Conservation (phyloP, 2,888 invertebrate genomes). For the Caenorhabditis sp. region DNA sequence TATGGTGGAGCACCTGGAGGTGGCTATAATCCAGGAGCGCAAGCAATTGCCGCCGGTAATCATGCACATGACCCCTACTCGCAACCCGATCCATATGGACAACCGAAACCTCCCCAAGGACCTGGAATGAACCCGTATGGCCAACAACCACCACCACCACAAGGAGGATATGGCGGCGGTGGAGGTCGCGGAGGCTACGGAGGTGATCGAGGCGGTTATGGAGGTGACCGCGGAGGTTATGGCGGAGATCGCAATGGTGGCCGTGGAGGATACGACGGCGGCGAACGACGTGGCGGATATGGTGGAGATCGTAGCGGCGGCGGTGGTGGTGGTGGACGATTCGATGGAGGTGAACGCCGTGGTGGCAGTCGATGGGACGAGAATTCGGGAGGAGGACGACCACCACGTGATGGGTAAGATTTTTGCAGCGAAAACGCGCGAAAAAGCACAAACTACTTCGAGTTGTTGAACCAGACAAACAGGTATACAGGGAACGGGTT, state of each 20-base stretch:
- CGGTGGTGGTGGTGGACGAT: conserved; percentile 26
- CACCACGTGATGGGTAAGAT: conserved; percentile 32
- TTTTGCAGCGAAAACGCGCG: neutral
- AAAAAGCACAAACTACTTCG: too few species aligned
- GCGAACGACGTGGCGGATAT: conserved; percentile 31
- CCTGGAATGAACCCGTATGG: conserved; percentile 26
- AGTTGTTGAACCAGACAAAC: too few species aligned
- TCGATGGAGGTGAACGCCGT: conserved; percentile 15
- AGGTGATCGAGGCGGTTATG: conserved; percentile 22
- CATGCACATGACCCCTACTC: conserved; percentile 34
- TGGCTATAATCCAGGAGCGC: conserved; percentile 14
- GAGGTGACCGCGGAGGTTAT: conserved; percentile 25
- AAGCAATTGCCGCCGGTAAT: conserved; percentile 32
- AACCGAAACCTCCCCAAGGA: conserved; percentile 4
- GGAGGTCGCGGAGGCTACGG: conserved; percentile 20
- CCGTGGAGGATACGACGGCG: conserved; percentile 28
- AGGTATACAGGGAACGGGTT: too few species aligned
- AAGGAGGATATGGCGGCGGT: conserved; percentile 13
- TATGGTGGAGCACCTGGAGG: conserved; percentile 19
- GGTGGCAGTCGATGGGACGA: conserved; percentile 42
- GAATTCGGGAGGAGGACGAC: conserved; percentile 7
- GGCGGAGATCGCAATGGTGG: conserved; percentile 17
- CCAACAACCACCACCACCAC: conserved; percentile 9
- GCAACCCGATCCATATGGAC: conserved; percentile 20
- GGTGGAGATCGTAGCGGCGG: conserved; percentile 34